A percentile compares a stretch with the other conserved stretches of the same genome.
Evolutionary conservation across 2,888 invertebrate genomes (phyloP).

Genomic region (Biston stratarius): DNA sequence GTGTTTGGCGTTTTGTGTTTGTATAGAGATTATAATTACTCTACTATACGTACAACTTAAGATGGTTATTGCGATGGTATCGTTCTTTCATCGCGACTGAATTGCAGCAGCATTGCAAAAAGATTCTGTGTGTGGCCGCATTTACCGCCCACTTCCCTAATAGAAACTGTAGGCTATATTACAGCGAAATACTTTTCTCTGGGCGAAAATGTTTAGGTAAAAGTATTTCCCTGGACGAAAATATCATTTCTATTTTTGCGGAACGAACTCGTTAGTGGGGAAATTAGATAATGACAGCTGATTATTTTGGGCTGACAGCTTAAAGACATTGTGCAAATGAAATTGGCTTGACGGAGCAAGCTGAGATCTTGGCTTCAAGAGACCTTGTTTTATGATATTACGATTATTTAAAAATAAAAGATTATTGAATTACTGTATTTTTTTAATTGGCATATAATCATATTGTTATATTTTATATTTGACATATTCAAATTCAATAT

Average conservation of each 20-base stretch:
- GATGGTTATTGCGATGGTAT: no score
- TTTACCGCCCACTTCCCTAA: constrained; percentile 14
- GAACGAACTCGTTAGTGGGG: constrained; percentile 1
- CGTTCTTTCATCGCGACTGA: background rate
- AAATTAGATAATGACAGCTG: constrained; percentile 14
- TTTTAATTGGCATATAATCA: no score
- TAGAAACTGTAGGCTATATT: constrained; percentile 13
- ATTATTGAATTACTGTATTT: no score
- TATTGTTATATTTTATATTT: background rate
- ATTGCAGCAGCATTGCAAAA: background rate
- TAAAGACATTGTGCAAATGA: background rate
- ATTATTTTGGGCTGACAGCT: background rate
- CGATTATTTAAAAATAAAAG: no score
- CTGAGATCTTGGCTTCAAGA: no score
- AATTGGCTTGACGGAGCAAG: background rate
- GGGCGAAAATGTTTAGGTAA: constrained; percentile 7
- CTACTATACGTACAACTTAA: no score
- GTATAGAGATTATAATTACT: no score
- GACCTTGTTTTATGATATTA: no score
- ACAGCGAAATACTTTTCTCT: constrained; percentile 10
- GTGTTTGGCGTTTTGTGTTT: no score
- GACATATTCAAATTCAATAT: background rate
- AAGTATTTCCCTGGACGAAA: constrained; percentile 21
- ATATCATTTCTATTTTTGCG: constrained; percentile 18
- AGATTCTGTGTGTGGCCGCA: background rate